These are phyloP conservation scores for Patella vulgata DNA, from an alignment of 1,140 invertebrate genomes.

Conservation along the genomic window DNA sequence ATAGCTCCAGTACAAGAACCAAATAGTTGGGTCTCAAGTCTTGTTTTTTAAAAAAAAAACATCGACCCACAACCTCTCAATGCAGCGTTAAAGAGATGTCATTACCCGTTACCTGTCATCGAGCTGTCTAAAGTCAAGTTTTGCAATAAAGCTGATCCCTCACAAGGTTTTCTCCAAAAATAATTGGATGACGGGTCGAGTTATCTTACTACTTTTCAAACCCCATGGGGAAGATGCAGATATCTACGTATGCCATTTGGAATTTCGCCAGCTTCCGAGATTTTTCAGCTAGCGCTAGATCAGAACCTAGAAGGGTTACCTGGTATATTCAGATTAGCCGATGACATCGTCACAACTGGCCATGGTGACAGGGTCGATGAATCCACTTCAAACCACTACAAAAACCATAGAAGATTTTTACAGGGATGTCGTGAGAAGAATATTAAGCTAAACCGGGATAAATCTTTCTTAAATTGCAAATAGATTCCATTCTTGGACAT, in stretches of 20 bases:
- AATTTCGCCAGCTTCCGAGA: conserved; percentile 28
- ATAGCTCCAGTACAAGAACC: conserved; percentile 36
- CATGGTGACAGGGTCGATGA: conserved; percentile 1
- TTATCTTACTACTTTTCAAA: too few species aligned
- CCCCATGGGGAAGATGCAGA: too few species aligned
- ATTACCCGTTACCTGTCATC: conserved; percentile 34
- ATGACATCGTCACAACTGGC: conserved; percentile 56
- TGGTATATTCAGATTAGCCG: neutral
- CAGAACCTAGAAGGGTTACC: neutral
- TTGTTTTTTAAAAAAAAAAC: conserved; percentile 34
- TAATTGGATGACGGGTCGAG: conserved; percentile 27
- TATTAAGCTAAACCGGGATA: conserved; percentile 25
- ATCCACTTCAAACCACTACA: conserved; percentile 24
- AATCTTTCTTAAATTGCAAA: conserved; percentile 13
- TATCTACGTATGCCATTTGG: too few species aligned
- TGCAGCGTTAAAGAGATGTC: conserved; percentile 28
- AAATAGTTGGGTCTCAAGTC: conserved; percentile 32
- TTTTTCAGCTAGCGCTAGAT: conserved; percentile 13
- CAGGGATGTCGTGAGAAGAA: conserved; percentile 11
- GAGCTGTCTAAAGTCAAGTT: conserved; percentile 33
- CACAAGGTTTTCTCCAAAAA: conserved; percentile 38
- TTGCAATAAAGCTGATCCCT: conserved; percentile 34
- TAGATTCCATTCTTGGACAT: conserved; percentile 23
- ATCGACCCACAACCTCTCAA: conserved; percentile 44
- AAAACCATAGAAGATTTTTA: conserved; percentile 21